phyloP scores from a whole-genome alignment of 2,888 invertebrate genomes.

The Epirrhoe alternata region DNA sequence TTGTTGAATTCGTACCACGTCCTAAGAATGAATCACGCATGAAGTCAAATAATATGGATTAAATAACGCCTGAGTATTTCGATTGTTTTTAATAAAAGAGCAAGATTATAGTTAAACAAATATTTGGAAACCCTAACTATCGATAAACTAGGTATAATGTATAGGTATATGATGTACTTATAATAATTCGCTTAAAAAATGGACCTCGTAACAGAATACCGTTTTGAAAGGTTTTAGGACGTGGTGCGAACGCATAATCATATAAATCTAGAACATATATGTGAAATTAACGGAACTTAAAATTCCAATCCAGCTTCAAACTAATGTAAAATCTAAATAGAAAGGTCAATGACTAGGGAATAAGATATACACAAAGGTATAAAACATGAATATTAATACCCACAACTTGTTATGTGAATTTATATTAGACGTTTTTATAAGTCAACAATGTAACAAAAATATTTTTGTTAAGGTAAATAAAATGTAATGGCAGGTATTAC shows the following conservation, averaged over 20 bases:
- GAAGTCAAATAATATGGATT: constrained; percentile 32
- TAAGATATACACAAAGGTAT: neutral
- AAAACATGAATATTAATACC: neutral
- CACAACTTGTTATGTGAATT: neutral
- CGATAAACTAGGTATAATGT: no score
- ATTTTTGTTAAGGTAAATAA: neutral
- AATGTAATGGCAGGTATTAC: neutral
- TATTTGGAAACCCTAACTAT: no score
- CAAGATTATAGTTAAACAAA: no score
- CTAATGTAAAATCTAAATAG: neutral
- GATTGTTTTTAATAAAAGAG: constrained; percentile 20
- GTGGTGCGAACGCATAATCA: constrained; percentile 5
- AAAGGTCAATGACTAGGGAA: neutral
- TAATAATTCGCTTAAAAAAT: neutral
- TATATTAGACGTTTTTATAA: neutral
- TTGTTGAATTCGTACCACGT: constrained; percentile 35
- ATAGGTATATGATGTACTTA: no score
- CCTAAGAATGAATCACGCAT: constrained; percentile 33
- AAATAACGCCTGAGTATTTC: constrained; percentile 32
- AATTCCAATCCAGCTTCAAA: neutral
- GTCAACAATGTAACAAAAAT: neutral
- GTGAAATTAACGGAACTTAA: neutral
- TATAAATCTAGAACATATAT: neutral
- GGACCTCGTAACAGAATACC: constrained; percentile 7
- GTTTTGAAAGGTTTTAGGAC: constrained; percentile 3